Evolutionary conservation across 2,888 invertebrate genomes (phyloP).

Genomic region (Torymus auratus): DNA sequence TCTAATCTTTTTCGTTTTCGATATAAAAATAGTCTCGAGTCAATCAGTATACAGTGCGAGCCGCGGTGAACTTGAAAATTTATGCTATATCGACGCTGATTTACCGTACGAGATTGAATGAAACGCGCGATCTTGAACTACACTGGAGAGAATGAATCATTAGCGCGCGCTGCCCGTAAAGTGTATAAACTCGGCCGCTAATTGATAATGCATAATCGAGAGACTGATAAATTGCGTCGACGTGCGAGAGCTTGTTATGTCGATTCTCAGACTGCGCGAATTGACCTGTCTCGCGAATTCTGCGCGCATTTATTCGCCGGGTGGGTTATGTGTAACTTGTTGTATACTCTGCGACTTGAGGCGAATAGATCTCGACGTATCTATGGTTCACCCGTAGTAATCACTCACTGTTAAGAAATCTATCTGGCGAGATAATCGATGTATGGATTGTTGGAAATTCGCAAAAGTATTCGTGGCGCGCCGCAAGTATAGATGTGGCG

Average conservation of each 20-base stretch:
- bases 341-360: too few relatives aligned
- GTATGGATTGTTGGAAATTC: too few relatives aligned
- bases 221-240: constrained; percentile 13
- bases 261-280: too few relatives aligned
- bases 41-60: background rate
- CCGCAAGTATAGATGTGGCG: too few relatives aligned
- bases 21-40: background rate
- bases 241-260: too few relatives aligned
- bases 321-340: too few relatives aligned
- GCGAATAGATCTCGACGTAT: background rate
- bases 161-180: constrained; percentile 4
- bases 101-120: constrained; percentile 1
- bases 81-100: background rate
- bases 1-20: constrained; percentile 31
- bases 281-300: too few relatives aligned
- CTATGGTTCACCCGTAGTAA: background rate
- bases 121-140: constrained; percentile 21
- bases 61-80: constrained; percentile 19
- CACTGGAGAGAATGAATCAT: constrained; percentile 34
- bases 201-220: constrained; percentile 40
- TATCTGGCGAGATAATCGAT: too few relatives aligned
- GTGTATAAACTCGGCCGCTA: constrained; percentile 6
- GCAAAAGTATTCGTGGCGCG: too few relatives aligned
- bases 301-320: too few relatives aligned
- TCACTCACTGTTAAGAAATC: too few relatives aligned